Base-by-base conservation (phyloP, 2,113 vertebrate genomes). In the Rhizomys pruinosus region DNA sequence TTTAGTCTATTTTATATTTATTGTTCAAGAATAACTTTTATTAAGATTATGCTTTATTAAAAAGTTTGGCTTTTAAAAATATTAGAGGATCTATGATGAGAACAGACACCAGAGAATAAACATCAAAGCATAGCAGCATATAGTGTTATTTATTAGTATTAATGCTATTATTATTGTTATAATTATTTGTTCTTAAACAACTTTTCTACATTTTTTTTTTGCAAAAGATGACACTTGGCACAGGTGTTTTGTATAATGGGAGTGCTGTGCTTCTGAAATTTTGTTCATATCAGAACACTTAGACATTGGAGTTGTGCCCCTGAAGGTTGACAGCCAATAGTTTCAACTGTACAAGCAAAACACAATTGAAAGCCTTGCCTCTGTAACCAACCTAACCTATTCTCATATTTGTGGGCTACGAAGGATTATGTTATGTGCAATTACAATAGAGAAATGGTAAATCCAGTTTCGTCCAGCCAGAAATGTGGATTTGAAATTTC, bases 401-500 rank as follows among this genome's bases (percentile, higher is more conserved):
- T 78, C 8, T 39, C n/a, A n/a, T 44, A 34, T 52, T n/a, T 71
- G 57, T 20, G 4, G 37, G n/a, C 25, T 87, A 74, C 29, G 87
- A 85, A 63, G 42, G 89, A 86, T 68, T 32, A 57, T 34, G 78
- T 42, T 32, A 34, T n/a, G 22, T 23, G 44, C 32, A n/a, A 93
- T 57, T 55, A 63, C 71, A 94, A 77, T 0, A 95, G 27, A 90
- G 39, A 85, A 89, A 94, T 59, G 87, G 74, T 63, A 69, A 39
- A 69, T 52, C 87, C 61, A 4, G 0, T 89, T 73, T 59, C 61
- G 74, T 78, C 42, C 69, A 66, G 77, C 79, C 12, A 86, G 0
- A 0, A 29, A 95, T 59, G 42, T 77, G 22, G 71, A 93, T 76
- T 90, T 79, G 66, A 95, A 92, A 69, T 93, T 91, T 85, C 22